Percentiles rank a stretch among this genome's conserved stretches.
phyloP scores from a whole-genome alignment of 2,113 vertebrate species.

The Clarias gariepinus region DNA sequence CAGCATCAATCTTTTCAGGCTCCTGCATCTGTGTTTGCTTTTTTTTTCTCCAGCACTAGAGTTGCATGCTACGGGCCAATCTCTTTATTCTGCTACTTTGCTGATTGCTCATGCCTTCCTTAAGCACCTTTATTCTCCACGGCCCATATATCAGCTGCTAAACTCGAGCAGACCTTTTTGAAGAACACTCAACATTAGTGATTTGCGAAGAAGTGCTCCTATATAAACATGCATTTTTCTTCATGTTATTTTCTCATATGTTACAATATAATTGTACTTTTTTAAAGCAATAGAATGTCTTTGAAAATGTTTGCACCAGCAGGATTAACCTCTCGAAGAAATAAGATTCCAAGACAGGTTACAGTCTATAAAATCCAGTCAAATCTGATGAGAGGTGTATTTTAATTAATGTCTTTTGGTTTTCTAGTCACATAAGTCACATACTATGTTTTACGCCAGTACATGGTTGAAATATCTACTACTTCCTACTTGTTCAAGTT shows the following conservation, averaged over 20 bases:
- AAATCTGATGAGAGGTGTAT: neutral
- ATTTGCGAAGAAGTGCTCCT: neutral
- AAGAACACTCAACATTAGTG: slow-evolving; percentile 3
- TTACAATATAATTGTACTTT: neutral
- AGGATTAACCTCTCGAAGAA: neutral
- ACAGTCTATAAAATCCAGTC: neutral
- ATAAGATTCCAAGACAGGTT: neutral
- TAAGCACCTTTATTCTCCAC: slow-evolving; percentile 36
- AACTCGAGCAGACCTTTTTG: slow-evolving; percentile 8
- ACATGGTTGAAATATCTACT: neutral
- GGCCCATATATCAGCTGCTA: slow-evolving; percentile 39
- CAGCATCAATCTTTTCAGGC: slow-evolving; percentile 27
- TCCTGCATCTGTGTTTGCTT: slow-evolving; percentile 29
- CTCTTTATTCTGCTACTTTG: slow-evolving; percentile 54
- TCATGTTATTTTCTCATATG: neutral
- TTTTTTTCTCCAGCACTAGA: slow-evolving; percentile 14
- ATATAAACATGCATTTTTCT: neutral
- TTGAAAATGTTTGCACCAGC: neutral
- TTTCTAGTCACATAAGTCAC: neutral
- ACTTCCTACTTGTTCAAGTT: neutral
- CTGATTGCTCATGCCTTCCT: slow-evolving; percentile 49
- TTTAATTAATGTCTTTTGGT: neutral
- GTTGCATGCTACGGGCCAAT: slow-evolving; percentile 32
- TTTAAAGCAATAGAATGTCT: neutral
- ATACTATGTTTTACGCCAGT: slow-evolving; percentile 1